Evolutionary conservation across 2,888 invertebrate genomes (phyloP), one percentile per base, ranked within the genome.

Genomic region (Prostheceraeus crozeri): DNA sequence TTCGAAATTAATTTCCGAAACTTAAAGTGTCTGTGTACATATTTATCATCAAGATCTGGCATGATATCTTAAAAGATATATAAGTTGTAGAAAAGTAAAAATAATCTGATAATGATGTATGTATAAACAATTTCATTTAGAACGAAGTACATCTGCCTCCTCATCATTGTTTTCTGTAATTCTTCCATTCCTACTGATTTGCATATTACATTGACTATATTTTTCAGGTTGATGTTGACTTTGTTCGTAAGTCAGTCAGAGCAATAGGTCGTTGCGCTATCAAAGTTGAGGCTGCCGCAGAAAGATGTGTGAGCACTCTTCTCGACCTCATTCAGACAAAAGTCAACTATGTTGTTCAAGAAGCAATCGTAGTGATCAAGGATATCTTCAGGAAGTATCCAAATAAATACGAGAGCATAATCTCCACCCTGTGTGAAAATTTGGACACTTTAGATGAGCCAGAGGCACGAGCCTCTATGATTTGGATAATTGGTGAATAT

Each of bases 141-240:
- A n/a, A n/a, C n/a, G n/a, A n/a, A n/a, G n/a, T n/a, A n/a, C n/a
- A n/a, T n/a, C n/a, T n/a, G n/a, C n/a, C n/a, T n/a, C n/a, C n/a
- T n/a, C n/a, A n/a, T n/a, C n/a, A n/a, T n/a, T n/a, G n/a, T n/a
- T n/a, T n/a, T n/a, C n/a, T n/a, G n/a, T n/a, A n/a, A n/a, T n/a
- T n/a, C n/a, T n/a, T n/a, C n/a, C n/a, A n/a, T n/a, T n/a, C n/a
- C n/a, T n/a, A n/a, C n/a, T n/a, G n/a, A n/a, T n/a, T n/a, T n/a
- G n/a, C n/a, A n/a, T n/a, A n/a, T n/a, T n/a, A n/a, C n/a, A n/a
- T n/a, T n/a, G n/a, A n/a, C n/a, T n/a, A n/a, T n/a, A n/a, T n/a
- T n/a, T n/a, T n/a, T n/a, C n/a, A n/a, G n/a, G n/a, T 99, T 1
- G 98, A 98, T 75, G 96, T 99, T 8, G 98, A 98, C 79, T 99